A percentile compares a stretch with the other conserved stretches of the same genome.
These are phyloP conservation scores for Odobenus rosmarus DNA, from an alignment of 2,113 vertebrate genomes.

Conservation along the genomic window DNA sequence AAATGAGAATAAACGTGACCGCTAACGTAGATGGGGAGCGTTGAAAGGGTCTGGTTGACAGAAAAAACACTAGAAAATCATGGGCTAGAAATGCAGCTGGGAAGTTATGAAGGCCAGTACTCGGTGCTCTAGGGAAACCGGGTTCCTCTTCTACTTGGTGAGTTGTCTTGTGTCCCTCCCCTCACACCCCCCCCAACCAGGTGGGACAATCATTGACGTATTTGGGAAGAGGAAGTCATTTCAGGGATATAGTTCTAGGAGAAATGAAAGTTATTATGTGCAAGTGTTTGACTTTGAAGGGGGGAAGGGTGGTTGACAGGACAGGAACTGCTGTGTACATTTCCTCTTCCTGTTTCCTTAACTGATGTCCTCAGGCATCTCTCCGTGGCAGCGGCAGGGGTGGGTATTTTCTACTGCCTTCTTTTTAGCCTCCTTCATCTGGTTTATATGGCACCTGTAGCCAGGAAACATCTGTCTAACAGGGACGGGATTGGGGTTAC, in stretches of 20 bases:
- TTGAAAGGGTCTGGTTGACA: not conserved
- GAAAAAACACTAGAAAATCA: not conserved
- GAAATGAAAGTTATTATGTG: not conserved
- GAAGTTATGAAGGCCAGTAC: not conserved
- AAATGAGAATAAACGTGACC: not conserved
- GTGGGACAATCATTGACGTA: not conserved
- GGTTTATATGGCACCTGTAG: not conserved
- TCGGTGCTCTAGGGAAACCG: not conserved
- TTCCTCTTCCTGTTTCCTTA: conserved; percentile 62
- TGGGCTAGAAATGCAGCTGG: not conserved
- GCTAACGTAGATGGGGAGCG: not conserved
- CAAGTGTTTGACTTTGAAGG: not conserved
- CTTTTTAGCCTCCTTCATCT: not conserved
- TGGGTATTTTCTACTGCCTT: not conserved
- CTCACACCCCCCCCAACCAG: not conserved
- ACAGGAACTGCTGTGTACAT: not conserved
- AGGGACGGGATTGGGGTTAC: not conserved
- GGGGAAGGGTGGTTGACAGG: not conserved
- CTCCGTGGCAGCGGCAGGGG: not conserved
- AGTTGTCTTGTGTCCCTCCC: not conserved
- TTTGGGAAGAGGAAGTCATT: not conserved
- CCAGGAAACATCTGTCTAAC: not conserved
- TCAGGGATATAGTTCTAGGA: not conserved
- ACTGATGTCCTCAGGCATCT: not conserved
- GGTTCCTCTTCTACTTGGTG: not conserved